Base-by-base conservation (phyloP, 2,888 invertebrate species). In the Cabera pusaria region DNA sequence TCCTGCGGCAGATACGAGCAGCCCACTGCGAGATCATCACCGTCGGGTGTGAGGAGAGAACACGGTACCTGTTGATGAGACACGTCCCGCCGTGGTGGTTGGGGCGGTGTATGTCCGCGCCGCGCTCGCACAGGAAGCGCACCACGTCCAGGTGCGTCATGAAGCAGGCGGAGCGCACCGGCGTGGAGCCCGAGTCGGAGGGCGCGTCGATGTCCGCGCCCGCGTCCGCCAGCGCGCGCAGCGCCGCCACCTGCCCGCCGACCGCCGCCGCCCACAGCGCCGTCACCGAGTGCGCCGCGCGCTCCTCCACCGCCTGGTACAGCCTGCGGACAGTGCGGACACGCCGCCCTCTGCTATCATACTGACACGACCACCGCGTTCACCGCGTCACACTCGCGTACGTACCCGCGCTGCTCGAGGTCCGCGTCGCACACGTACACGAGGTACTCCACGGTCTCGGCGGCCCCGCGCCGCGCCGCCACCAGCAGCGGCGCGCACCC, bases 181-280 rank as follows among this genome's bases (percentile, higher is more conserved):
- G 96, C 32, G 96, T 96, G 5, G 96, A 97, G 45, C 97, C 96
- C 11, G 95, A 93, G 84, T 97, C 97, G 0, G 95, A 96, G 22
- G 93, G 91, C 20, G 96, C 95, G 88, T 97, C 94, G n/a, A 97
- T 92, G 66, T 94, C 91, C 18, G 97, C 97, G 39, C 95, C 96
- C 58, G 95, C 92, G 42, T 92, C 90, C 8, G 96, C 91, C 36
- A 98, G 90, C 72, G 92, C 93, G 67, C 94, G 93, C 29, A 97
- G 93, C 51, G 96, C 94, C 21, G 90, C 89, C 6, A 96, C 74
- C 54, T 94, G 93, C 6, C 97, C 97, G 3, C 95, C 93, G 1
- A 97, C 97, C 2, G 97, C 95, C 1, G 97, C 97, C 84, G 95
- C 95, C 98, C 98, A 98, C 41, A 98, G 86, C 12, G 97, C 97